Conservation (phyloP, 2,888 invertebrate genomes). For the Notodonta dromedarius region DNA sequence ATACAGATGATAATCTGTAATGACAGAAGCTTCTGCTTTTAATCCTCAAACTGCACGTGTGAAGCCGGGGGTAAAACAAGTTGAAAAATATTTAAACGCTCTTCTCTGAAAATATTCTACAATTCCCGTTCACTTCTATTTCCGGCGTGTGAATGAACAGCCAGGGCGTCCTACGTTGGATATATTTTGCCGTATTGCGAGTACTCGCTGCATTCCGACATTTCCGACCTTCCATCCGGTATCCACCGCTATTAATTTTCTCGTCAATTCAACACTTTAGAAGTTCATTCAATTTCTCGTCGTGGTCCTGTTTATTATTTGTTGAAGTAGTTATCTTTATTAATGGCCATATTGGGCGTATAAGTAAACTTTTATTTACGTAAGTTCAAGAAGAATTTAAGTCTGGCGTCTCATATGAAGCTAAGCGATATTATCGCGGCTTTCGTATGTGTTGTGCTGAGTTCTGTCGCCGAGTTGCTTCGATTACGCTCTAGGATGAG, state of each 20-base stretch:
- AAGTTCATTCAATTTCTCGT: background rate
- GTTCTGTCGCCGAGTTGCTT: background rate
- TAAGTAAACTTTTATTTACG: too few relatives aligned
- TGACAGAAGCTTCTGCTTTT: too few relatives aligned
- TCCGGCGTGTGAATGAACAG: constrained; percentile 4
- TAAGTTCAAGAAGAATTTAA: too few relatives aligned
- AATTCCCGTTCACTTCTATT: background rate
- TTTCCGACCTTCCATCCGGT: background rate
- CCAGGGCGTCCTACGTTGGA: background rate
- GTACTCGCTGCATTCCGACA: background rate
- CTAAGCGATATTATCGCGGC: background rate
- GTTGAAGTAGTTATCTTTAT: too few relatives aligned
- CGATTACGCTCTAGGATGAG: background rate
- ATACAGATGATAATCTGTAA: too few relatives aligned
- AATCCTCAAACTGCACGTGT: too few relatives aligned
- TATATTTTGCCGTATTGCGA: constrained; percentile 1
- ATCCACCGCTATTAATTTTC: background rate
- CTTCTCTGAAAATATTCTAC: constrained; percentile 6
- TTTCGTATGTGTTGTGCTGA: background rate
- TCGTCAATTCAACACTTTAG: background rate
- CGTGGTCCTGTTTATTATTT: too few relatives aligned
- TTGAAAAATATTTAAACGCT: too few relatives aligned
- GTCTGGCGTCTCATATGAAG: background rate
- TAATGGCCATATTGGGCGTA: too few relatives aligned
- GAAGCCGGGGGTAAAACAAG: too few relatives aligned